These are phyloP conservation scores for Callopanchax toddi DNA, from an alignment of 2,113 vertebrate genomes.

Conservation along the genomic window DNA sequence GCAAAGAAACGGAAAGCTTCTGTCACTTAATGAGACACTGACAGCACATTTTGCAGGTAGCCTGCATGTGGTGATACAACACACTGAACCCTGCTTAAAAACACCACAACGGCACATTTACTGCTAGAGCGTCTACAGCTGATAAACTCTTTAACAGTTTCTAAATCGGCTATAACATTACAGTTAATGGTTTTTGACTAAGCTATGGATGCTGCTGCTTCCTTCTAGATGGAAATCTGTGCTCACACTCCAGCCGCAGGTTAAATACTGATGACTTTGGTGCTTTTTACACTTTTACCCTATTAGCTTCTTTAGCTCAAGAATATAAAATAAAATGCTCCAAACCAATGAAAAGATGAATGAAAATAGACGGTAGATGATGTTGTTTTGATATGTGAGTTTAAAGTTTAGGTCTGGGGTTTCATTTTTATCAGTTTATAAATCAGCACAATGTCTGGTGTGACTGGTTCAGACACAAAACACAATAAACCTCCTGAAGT, in stretches of 20 bases:
- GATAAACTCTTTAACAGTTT: background rate
- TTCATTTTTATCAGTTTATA: no score
- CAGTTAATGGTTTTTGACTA: background rate
- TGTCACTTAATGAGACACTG: conserved; percentile 63
- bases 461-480: no score
- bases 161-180: conserved; percentile 3
- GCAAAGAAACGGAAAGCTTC: conserved; percentile 53
- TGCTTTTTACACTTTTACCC: conserved; percentile 2
- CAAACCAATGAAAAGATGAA: background rate
- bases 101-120: conserved; percentile 20
- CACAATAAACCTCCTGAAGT: no score
- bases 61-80: conserved; percentile 35
- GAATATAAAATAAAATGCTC: background rate
- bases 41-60: conserved; percentile 63
- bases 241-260: background rate
- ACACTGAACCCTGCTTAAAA: conserved; percentile 18
- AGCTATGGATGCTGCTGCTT: background rate
- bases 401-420: no score
- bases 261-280: conserved; percentile 4
- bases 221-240: background rate
- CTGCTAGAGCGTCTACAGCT: background rate
- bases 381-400: no score
- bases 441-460: no score
- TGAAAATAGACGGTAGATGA: background rate
- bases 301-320: background rate